Percentiles rank a stretch among this genome's conserved stretches.
phyloP scores from a whole-genome alignment of 2,888 invertebrate species.

The Nephrocerus scutellatus region DNA sequence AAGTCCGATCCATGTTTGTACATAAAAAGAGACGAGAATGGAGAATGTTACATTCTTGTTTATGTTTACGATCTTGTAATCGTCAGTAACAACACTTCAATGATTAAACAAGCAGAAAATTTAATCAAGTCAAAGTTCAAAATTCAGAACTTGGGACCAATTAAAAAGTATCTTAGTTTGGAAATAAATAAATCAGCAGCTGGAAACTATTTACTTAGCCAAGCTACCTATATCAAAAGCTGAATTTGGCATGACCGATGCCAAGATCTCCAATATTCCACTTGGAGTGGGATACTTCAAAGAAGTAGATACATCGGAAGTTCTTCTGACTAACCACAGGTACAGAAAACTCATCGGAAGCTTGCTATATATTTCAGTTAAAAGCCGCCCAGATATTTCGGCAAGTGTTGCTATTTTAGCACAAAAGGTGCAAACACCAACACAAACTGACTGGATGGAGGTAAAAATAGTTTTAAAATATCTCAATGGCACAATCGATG shows the following conservation, averaged over 20 bases:
- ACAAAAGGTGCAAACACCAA: constrained; percentile 26
- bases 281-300: constrained; percentile 16
- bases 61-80: too few relatives aligned
- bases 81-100: too few relatives aligned
- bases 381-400: too few relatives aligned
- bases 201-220: too few relatives aligned
- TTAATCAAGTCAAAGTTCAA: constrained; percentile 11
- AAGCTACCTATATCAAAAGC: too few relatives aligned
- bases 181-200: constrained; percentile 14
- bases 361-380: too few relatives aligned
- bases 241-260: constrained; percentile 20
- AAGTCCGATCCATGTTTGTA: too few relatives aligned
- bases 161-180: constrained; percentile 17
- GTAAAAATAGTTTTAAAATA: constrained; percentile 28
- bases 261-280: constrained; percentile 13
- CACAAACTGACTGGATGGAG: constrained; percentile 28
- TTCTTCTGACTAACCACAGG: constrained; percentile 9
- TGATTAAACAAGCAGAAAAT: constrained; percentile 6
- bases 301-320: constrained; percentile 3
- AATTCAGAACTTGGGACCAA: constrained; percentile 12
- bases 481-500: constrained; percentile 18
- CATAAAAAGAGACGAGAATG: too few relatives aligned
- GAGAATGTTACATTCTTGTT: too few relatives aligned
- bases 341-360: too few relatives aligned
- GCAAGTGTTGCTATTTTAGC: constrained; percentile 24